These are phyloP conservation scores for Penaeus indicus DNA, from an alignment of 1,140 invertebrate genomes.

Conservation along the genomic window DNA sequence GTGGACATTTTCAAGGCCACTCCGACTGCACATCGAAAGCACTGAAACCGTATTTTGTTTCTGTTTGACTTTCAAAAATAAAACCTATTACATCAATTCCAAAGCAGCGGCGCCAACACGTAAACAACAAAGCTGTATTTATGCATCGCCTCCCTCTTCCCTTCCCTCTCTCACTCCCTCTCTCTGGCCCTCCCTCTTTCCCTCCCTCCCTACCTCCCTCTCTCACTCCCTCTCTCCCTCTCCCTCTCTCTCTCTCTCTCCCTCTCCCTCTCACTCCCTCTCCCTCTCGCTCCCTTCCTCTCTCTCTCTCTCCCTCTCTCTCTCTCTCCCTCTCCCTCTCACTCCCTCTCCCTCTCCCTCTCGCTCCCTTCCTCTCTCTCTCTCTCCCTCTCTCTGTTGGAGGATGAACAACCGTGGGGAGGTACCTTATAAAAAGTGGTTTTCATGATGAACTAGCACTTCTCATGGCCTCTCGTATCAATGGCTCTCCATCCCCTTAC, in stretches of 20 bases:
- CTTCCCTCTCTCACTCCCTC: not conserved
- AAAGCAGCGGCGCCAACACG: too few relatives aligned
- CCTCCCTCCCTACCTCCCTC: not conserved
- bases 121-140: too few relatives aligned
- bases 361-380: not conserved
- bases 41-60: too few relatives aligned
- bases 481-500: too few relatives aligned
- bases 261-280: not conserved
- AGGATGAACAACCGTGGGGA: too few relatives aligned
- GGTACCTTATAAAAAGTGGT: too few relatives aligned
- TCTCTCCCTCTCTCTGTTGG: not conserved
- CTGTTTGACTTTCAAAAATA: too few relatives aligned
- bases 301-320: not conserved
- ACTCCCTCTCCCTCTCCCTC: not conserved
- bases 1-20: too few relatives aligned
- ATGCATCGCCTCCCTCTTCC: not conserved
- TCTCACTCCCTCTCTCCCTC: not conserved
- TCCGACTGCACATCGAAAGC: too few relatives aligned
- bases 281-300: not conserved
- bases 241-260: not conserved
- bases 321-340: constrained; percentile 10
- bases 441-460: too few relatives aligned
- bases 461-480: too few relatives aligned
- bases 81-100: too few relatives aligned
- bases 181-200: not conserved